phyloP scores from a whole-genome alignment of 1,140 invertebrate genomes.

The Mesaphorura yosii region DNA sequence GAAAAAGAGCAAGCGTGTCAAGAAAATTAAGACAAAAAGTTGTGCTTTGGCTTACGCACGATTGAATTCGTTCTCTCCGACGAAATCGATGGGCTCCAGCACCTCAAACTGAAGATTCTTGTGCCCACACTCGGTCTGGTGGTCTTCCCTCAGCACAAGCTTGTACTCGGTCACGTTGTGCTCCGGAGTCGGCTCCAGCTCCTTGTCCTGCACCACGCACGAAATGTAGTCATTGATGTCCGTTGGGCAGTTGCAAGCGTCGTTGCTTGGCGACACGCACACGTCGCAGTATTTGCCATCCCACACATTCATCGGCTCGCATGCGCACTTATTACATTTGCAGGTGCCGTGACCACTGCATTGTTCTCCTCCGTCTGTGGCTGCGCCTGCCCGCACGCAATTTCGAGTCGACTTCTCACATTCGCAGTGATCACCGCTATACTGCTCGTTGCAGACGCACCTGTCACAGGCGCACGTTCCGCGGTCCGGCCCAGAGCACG shows the following conservation, averaged over 20 bases:
- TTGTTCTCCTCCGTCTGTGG: not conserved
- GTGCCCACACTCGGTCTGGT: not conserved
- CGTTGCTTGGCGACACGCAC: slow-evolving; percentile 2
- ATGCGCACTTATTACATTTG: slow-evolving; percentile 1
- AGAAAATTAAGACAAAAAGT: not conserved
- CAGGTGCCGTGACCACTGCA: slow-evolving; percentile 13
- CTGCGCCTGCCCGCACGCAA: not conserved
- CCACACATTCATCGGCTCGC: not conserved
- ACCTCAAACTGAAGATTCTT: not conserved
- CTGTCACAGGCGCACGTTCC: slow-evolving; percentile 3
- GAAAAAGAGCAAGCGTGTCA: not conserved
- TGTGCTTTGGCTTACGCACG: no score
- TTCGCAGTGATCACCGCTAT: not conserved
- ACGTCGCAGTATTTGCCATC: slow-evolving; percentile 13
- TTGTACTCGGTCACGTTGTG: not conserved
- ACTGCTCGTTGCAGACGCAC: not conserved
- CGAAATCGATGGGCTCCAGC: not conserved
- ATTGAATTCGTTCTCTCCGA: no score
- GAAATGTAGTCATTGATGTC: not conserved
- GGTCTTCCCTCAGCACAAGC: not conserved
- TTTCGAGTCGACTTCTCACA: not conserved
- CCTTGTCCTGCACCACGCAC: not conserved
- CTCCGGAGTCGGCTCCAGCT: not conserved
- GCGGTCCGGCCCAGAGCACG: not conserved
- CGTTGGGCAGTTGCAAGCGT: not conserved